Conservation (phyloP, 1,140 invertebrate species). For the Ostrea denselamellosa region DNA sequence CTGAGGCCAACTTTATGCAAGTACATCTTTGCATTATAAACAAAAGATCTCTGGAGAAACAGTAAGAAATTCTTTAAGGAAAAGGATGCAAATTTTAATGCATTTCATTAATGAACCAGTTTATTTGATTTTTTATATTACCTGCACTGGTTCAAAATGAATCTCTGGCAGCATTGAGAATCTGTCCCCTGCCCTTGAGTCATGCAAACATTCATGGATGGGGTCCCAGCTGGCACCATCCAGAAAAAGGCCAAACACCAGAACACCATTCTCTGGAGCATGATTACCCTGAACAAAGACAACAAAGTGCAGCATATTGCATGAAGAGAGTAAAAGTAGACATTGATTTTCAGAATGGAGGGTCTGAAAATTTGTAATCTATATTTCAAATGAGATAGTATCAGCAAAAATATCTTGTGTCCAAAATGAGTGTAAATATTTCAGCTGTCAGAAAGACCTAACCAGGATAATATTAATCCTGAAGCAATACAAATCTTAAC, state of each 20-base stretch:
- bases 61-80: not conserved
- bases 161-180: constrained; percentile 86
- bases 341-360: not conserved
- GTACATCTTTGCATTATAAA: not conserved
- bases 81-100: not conserved
- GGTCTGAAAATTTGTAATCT: too few relatives aligned
- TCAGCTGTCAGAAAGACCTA: too few relatives aligned
- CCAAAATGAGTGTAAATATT: too few relatives aligned
- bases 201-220: constrained; percentile 83
- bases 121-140: constrained; percentile 45
- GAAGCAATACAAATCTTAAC: too few relatives aligned
- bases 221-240: constrained; percentile 92
- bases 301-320: not conserved
- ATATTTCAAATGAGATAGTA: too few relatives aligned
- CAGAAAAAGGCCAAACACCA: constrained; percentile 90
- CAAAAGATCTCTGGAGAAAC: not conserved
- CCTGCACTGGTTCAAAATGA: constrained; percentile 82
- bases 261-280: constrained; percentile 82
- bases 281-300: constrained; percentile 55
- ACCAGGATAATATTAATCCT: too few relatives aligned
- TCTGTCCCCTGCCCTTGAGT: constrained; percentile 87
- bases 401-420: too few relatives aligned
- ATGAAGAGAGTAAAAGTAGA: not conserved
- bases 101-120: not conserved
- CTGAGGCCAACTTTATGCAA: not conserved